Evolutionary conservation across 2,797 vertebrate genomes (phyloP), one percentile per base, ranked within the genome.

Genomic region (Argentina silus): DNA sequence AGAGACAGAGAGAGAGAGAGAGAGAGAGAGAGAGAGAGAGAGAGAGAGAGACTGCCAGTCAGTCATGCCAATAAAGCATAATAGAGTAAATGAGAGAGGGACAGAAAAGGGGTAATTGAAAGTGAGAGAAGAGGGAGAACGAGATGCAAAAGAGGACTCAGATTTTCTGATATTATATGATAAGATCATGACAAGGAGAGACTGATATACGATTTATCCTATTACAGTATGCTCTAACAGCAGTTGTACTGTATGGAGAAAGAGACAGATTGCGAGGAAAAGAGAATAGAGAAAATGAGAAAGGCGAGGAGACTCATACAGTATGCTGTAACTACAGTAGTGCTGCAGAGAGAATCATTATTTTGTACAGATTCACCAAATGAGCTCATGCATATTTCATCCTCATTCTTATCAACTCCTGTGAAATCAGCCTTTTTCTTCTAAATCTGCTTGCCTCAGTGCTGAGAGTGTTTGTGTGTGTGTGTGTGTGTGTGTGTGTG

Each of bases 381-480:
- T 82, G 78, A 85, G 72, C 72, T 82, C 73, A 77, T 85, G 44
- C 74, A 87, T 86, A 81, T 82, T 85, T 84, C 74, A 65, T 76
- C 82, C 69, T 79, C 77, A 74, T 84, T 81, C 83, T 73, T 23
- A 82, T n/a, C n/a, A n/a, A n/a, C n/a, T 73, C 23, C 21, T 74
- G 70, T 70, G 68, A 84, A 84, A 86, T 83, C 75, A 66, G 76
- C 51, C 62, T 78, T 53, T 77, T 82, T 77, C 80, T 73, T 62
- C 14, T 43, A 75, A 70, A 74, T 69, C 68, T 69, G 69, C 79
- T 57, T 36, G 14, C 0, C 57, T 65, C 19, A 44, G 67, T 73
- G 21, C n/a, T 48, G 47, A n/a, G 51, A 57, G 9, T 23, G 43
- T 36, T 12, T 66, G 23, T 64, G 69, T 55, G 67, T 61, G 65